Base-by-base conservation (phyloP, 2,797 vertebrate genomes). In the Peromyscus attwateri region DNA sequence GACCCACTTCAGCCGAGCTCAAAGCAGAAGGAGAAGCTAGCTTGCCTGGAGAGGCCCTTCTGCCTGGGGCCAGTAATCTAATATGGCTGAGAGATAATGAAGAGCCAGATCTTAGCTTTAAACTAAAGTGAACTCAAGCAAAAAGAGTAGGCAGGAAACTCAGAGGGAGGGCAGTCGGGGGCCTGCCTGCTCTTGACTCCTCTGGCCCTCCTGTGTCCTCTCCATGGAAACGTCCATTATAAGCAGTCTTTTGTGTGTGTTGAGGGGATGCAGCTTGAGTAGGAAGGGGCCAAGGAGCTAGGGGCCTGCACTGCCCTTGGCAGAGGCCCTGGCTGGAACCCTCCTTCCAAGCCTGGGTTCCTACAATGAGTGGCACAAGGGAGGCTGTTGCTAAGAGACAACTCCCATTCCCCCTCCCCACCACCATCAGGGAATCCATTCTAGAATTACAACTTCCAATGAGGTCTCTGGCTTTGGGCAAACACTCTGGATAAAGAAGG, bases 41-140 rank as follows among this genome's bases (percentile, higher is more conserved):
- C 91, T 70, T 37, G 88, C 81, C 52, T 68, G 71, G 68, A 94
- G 79, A 93, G 27, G 40, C 29, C 66, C 96, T 97, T 95, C 95
- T 94, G 93, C 95, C 94, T 60, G 64, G 84, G 85, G 97, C 93
- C 90, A 93, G 95, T 76, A 92, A 98, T 89, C 73, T 96, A 97
- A 81, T 91, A 83, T 71, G 93, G 94, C 95, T 92, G 68, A 95
- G 89, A 92, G 84, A 94, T 96, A 96, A 96, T 97, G 97, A 97
- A 97, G 91, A 98, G 90, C 68, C 94, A 92, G 92, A 49, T 92
- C 96, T 94, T 73, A 75, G 87, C 93, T 91, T 94, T 91, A 83
- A 97, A 92, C 90, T 97, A 93, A 96, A 97, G 94, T 87, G 88
- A 95, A 76, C 60, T 98, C 75, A 97, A 94, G 97, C 94, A 62